Evolutionary conservation across 2,797 vertebrate species (phyloP).

Genomic region (Fistularia commersonii): DNA sequence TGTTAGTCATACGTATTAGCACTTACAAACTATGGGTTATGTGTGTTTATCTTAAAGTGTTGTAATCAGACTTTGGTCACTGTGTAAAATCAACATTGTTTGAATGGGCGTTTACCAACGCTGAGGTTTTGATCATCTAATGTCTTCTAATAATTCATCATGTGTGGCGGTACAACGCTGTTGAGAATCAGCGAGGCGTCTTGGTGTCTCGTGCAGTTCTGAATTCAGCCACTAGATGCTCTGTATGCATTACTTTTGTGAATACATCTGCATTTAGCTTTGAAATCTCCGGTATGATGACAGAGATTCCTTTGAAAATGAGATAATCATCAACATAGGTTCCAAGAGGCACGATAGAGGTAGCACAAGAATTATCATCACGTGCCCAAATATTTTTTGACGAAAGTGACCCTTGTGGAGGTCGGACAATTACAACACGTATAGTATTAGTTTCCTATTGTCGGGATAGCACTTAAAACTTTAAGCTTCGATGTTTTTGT

Average conservation of each 20-base stretch:
- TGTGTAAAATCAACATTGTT: slow-evolving; percentile 43
- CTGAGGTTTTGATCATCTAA: no score
- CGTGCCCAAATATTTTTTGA: no score
- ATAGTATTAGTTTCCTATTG: neutral
- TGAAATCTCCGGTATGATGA: slow-evolving; percentile 5
- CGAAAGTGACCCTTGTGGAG: neutral
- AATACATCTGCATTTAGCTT: slow-evolving; percentile 1
- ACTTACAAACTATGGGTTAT: slow-evolving; percentile 36
- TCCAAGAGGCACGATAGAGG: neutral
- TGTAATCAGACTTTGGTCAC: slow-evolving; percentile 49
- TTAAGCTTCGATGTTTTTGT: neutral
- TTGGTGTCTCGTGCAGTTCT: slow-evolving; percentile 20
- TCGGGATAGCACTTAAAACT: slow-evolving; percentile 17
- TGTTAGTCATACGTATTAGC: slow-evolving; percentile 41
- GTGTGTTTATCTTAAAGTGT: slow-evolving; percentile 19
- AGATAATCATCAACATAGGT: no score
- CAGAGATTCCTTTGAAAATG: slow-evolving; percentile 10
- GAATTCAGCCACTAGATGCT: slow-evolving; percentile 33
- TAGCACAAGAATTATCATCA: no score
- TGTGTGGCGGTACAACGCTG: slow-evolving; percentile 12
- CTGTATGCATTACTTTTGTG: slow-evolving; percentile 16
- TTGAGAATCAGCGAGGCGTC: slow-evolving; percentile 1
- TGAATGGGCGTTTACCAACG: slow-evolving; percentile 6
- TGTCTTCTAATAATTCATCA: neutral
- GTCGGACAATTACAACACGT: no score